Evolutionary conservation across 2,113 vertebrate species (phyloP), one percentile per base, ranked within the genome.

Genomic region (Cynoglossus semilaevis): DNA sequence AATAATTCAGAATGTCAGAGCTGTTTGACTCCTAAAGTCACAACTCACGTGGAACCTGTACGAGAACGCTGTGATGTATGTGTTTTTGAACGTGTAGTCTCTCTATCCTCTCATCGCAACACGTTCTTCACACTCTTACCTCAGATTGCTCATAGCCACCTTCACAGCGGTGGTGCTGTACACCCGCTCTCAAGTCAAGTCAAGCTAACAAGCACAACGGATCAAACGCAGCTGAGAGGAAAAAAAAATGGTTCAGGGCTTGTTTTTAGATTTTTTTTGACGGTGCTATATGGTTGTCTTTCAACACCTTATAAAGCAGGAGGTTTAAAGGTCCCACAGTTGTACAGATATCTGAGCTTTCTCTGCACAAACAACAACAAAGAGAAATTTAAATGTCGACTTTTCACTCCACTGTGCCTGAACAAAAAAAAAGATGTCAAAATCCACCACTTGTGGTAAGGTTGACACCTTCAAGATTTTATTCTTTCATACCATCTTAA

Each of bases 91-190:
- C 47, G 41, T 8, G 19, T 15, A 15, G 40, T 55, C 40, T 74
- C 15, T 29, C 37, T 15, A 15, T 64, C 53, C 18, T 16, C 13
- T 71, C 43, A 59, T 51, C 56, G n/a, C 16, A 19, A 35, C 38
- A 9, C 46, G 58, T 56, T 58, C 16, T 66, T 80, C 48, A 59
- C 51, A 76, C 51, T 52, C 58, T 74, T 70, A 72, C 64, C 57
- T 51, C 54, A 37, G 45, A 57, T 50, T 56, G 56, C 34, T 76
- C 40, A 40, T 15, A 45, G 65, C 40, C 19, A 72, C 18, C 16
- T 38, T 41, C 54, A 19, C 49, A 55, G 60, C 9, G n/a, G 42
- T 9, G 47, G 29, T 29, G 22, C 22, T 29, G 22, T 63, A 29
- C 62, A 70, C 67, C 57, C 66, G 64, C 45, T 58, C 18, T 71